phyloP scores from a whole-genome alignment of 2,113 vertebrate species.

The Protomyctophum bolini region DNA sequence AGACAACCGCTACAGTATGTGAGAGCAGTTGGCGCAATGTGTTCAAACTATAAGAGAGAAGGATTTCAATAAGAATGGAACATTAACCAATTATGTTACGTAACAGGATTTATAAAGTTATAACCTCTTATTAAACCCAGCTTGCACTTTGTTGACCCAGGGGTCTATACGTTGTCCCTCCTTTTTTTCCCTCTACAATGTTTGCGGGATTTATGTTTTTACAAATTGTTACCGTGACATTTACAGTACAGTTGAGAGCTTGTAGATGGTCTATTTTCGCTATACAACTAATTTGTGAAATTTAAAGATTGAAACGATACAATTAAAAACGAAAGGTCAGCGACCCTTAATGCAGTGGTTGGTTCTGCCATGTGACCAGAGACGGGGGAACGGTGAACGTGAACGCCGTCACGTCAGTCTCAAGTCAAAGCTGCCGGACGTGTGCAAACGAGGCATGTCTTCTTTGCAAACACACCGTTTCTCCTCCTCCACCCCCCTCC shows the following conservation, averaged over 20 bases:
- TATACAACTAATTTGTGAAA: no score
- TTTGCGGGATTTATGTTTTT: no score
- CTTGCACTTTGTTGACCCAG: no score
- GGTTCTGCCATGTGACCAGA: not conserved
- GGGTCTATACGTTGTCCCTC: no score
- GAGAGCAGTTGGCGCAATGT: conserved; percentile 26
- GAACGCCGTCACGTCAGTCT: not conserved
- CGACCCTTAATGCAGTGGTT: not conserved
- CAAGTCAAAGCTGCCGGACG: not conserved
- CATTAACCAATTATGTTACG: conserved; percentile 16
- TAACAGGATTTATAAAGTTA: not conserved
- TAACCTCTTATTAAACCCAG: no score
- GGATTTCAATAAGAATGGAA: conserved; percentile 29
- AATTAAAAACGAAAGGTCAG: no score
- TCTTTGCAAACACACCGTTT: not conserved
- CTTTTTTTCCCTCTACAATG: no score
- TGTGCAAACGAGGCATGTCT: not conserved
- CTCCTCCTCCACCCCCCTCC: not conserved
- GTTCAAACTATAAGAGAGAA: conserved; percentile 21
- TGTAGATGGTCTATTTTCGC: no score
- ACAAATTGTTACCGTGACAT: no score
- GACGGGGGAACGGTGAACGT: not conserved
- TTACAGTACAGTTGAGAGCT: no score
- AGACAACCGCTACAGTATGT: not conserved
- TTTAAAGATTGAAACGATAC: no score